Evolutionary conservation across 2,113 vertebrate species (phyloP), one percentile per base, ranked within the genome.

Genomic region (Tachysurus vachellii): DNA sequence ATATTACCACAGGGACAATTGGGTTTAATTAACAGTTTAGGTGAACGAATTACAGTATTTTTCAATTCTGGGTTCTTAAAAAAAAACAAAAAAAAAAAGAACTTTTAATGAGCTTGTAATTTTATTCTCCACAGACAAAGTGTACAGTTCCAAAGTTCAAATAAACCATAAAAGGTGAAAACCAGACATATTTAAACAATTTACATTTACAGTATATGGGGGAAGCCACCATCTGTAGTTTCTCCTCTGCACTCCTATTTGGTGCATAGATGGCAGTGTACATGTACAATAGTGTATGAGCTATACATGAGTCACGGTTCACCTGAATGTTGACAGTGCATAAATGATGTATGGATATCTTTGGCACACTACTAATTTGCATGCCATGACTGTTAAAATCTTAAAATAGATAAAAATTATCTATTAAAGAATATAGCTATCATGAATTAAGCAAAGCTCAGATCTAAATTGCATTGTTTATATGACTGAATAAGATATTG

Each of bases 301-400:
- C 3, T n/a, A 50, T 54, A 13, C 47, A 7, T 57, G 19, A 17
- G 14, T 80, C 50, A 44, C 44, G 23, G 26, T 26, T n/a, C 23
- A n/a, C 23, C 73, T n/a, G 47, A 53, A 53, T n/a, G 2, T 10
- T 16, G 0, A 17, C 16, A 70, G 14, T 7, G 2, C 66, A 8
- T 70, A 19, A 19, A 31, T 47, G 23, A n/a, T 54, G 14, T n/a
- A 77, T 23, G 26, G 73, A 77, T 8, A 53, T 16, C 12, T 1
- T 42, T 53, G 8, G 1, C 13, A 56, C 76, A 9, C 76, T 56
- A 31, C 50, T 61, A 21, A 81, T 42, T 81, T 21, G 59, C 12
- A 61, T 6, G 56, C 79, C 79, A 81, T 81, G 56, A 81, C 79
- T 59, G 19, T 59, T 80, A 56, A 21, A 79, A 56, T 26, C 21